Percentiles rank a stretch among this genome's conserved stretches.
Conservation (phyloP, 1,140 invertebrate genomes). For the Adoxophyes honmai region DNA sequence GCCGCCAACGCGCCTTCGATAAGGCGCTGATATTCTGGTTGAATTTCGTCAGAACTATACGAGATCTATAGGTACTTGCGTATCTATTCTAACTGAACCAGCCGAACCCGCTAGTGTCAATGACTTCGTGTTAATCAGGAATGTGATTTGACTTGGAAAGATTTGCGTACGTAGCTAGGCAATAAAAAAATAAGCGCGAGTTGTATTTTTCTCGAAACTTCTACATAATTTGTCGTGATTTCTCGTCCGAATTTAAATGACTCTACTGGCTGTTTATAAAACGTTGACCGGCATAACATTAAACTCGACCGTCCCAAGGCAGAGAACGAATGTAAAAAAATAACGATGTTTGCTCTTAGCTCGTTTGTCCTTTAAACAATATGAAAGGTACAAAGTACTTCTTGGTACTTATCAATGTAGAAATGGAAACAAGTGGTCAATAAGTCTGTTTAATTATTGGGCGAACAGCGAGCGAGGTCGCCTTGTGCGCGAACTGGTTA, state of each 20-base stretch:
- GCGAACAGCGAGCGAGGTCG: constrained; percentile 57
- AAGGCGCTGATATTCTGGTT: neutral
- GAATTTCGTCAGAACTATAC: constrained; percentile 5
- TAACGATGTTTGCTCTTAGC: constrained; percentile 24
- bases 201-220: neutral
- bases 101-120: constrained; percentile 17
- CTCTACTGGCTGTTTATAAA: too few relatives aligned
- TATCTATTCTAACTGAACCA: constrained; percentile 1
- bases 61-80: neutral
- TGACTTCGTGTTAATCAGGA: constrained; percentile 17
- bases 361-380: constrained; percentile 28
- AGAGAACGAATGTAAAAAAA: constrained; percentile 15
- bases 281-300: neutral
- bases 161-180: neutral
- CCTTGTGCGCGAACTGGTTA: constrained; percentile 66
- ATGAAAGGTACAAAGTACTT: constrained; percentile 33
- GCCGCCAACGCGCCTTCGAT: constrained; percentile 5
- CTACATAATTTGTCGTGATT: neutral
- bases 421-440: constrained; percentile 63
- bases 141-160: neutral
- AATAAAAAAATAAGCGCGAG: neutral
- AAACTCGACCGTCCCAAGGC: neutral
- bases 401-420: constrained; percentile 59
- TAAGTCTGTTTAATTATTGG: constrained; percentile 67
- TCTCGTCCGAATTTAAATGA: too few relatives aligned